Percentiles rank a stretch among this genome's conserved stretches.
These are phyloP conservation scores for Orchesellides sinensis DNA, from an alignment of 2,888 invertebrate species.

Conservation along the genomic window DNA sequence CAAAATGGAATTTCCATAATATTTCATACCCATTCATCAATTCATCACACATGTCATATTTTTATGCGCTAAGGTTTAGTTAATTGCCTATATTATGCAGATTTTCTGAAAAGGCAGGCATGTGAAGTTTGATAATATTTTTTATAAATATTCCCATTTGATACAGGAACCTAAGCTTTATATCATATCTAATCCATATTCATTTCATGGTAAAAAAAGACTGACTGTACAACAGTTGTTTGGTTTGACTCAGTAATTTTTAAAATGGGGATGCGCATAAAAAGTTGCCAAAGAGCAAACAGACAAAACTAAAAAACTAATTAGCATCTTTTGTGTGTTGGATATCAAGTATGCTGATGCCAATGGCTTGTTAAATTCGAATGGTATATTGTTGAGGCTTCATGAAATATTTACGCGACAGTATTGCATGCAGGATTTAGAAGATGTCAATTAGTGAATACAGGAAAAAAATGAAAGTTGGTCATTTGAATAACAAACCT, in stretches of 20 bases:
- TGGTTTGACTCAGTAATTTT: background rate
- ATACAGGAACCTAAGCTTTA: background rate
- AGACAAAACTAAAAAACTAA: slow-evolving; percentile 18
- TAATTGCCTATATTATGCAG: background rate
- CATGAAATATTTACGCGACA: no score
- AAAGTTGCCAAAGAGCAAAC: slow-evolving; percentile 20
- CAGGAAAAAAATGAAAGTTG: background rate
- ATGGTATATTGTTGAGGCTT: no score
- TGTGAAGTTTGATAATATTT: background rate
- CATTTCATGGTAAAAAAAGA: background rate
- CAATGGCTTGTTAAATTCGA: no score
- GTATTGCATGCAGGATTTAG: no score
- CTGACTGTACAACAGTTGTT: background rate
- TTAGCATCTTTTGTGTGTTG: slow-evolving; percentile 8
- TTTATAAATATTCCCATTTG: no score
- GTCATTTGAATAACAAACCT: background rate
- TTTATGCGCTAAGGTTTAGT: background rate
- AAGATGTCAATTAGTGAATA: background rate
- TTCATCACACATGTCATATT: slow-evolving; percentile 10
- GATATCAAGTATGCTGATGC: no score
- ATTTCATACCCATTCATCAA: slow-evolving; percentile 3
- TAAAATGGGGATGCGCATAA: background rate
- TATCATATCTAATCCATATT: background rate
- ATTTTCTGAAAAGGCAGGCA: background rate
- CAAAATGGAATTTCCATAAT: background rate